phyloP scores from a whole-genome alignment of 2,113 vertebrate species.

The Paralichthys olivaceus region DNA sequence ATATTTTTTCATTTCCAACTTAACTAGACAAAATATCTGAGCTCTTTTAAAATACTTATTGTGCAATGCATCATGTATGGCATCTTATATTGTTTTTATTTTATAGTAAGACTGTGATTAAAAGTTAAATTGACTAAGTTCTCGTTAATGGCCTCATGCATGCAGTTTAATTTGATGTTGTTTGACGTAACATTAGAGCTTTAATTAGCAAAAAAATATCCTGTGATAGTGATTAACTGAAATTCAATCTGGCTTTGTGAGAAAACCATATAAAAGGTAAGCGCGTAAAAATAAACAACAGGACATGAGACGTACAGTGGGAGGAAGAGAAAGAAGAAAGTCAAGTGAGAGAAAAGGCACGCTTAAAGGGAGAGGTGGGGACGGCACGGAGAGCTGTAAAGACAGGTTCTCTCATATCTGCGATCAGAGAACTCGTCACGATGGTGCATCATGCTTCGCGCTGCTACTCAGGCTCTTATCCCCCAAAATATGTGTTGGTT shows the following conservation, averaged over 20 bases:
- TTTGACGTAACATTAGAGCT: neutral
- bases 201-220: neutral
- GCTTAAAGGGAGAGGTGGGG: slow-evolving; percentile 12
- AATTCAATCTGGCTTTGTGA: slow-evolving; percentile 12
- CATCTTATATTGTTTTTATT: too few relatives aligned
- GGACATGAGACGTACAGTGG: slow-evolving; percentile 9
- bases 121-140: neutral
- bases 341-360: slow-evolving; percentile 7
- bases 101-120: too few relatives aligned
- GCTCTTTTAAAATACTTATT: too few relatives aligned
- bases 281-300: slow-evolving; percentile 20
- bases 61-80: too few relatives aligned
- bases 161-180: neutral
- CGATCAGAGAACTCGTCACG: slow-evolving; percentile 38
- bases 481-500: slow-evolving; percentile 23
- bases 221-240: neutral
- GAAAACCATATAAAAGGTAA: neutral
- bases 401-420: slow-evolving; percentile 65
- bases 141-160: neutral
- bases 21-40: too few relatives aligned
- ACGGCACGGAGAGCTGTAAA: slow-evolving; percentile 49
- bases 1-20: too few relatives aligned
- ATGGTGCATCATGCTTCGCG: slow-evolving; percentile 52
- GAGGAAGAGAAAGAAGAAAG: slow-evolving; percentile 8
- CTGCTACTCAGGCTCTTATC: slow-evolving; percentile 21